Evolutionary conservation across 2,888 invertebrate species (phyloP), one percentile per base, ranked within the genome.

Genomic region (Ochropacha duplaris): DNA sequence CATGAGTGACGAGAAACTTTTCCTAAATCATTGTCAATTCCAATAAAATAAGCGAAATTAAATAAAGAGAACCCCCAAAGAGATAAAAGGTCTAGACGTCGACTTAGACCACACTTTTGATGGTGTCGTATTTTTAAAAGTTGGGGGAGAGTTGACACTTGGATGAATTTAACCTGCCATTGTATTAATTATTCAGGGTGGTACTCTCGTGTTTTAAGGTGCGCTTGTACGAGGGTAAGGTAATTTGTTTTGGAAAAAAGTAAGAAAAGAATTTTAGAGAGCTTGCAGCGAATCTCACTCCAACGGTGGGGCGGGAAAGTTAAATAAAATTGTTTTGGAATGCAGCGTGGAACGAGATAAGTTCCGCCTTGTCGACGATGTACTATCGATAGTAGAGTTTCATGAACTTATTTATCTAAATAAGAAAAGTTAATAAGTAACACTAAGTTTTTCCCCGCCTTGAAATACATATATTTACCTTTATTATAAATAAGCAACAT

Each of bases 161-260:
- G 77, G 88, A 88, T 84, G 88, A 91, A 87, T 92, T 91, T 91
- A 90, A 91, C 90, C 90, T 91, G 84, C 88, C 87, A 90, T 92
- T 90, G 90, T 91, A 91, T 92, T 92, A 92, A 92, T 92, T 92
- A 92, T 92, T 91, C 92, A 92, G 86, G 87, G 87, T 81, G 88
- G 81, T 81, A 87, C 86, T 81, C 86, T 87, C 88, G 82, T 85
- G 83, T 87, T 88, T 84, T 79, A 87, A 92, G 91, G 91, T 91
- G 89, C 83, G 88, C 81, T 84, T 78, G 85, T 75, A 79, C 76
- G 86, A 84, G 88, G 86, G 85, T 79, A 79, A 81, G 84, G 82
- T 83, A 90, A 91, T 91, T 92, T 90, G 89, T 90, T 90, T 88
- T 87, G 84, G 80, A 86, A 80, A 85, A 84, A 61, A 79, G 76